A percentile compares a stretch with the other conserved stretches of the same genome.
phyloP scores from a whole-genome alignment of 2,888 invertebrate species.

The Noctua pronuba region DNA sequence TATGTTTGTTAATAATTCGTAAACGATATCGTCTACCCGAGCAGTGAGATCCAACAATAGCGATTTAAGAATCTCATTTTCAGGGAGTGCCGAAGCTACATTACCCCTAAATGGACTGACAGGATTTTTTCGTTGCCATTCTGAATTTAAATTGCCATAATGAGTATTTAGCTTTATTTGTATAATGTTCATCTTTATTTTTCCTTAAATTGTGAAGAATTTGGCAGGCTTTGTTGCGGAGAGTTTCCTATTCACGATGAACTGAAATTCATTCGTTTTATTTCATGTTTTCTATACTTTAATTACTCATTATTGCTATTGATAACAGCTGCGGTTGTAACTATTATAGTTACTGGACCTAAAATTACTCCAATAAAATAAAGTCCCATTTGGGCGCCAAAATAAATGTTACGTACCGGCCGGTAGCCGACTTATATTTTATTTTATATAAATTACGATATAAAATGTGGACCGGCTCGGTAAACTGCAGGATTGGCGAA shows the following conservation, averaged over 20 bases:
- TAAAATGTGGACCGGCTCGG: slow-evolving; percentile 27
- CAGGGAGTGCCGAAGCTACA: slow-evolving; percentile 55
- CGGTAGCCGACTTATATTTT: neutral
- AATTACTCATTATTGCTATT: neutral
- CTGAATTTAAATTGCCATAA: slow-evolving; percentile 53
- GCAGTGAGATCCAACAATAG: slow-evolving; percentile 60
- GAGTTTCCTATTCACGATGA: neutral
- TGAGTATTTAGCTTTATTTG: slow-evolving; percentile 54
- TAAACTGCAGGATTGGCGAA: slow-evolving; percentile 67
- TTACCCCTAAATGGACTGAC: slow-evolving; percentile 62
- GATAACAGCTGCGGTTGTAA: slow-evolving; percentile 7
- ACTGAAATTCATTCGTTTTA: slow-evolving; percentile 10
- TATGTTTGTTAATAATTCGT: slow-evolving; percentile 67
- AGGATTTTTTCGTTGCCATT: slow-evolving; percentile 53
- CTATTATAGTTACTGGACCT: no score
- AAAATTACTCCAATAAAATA: slow-evolving; percentile 26
- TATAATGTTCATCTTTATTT: slow-evolving; percentile 60
- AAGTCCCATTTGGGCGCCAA: slow-evolving; percentile 61
- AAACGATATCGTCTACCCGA: slow-evolving; percentile 54
- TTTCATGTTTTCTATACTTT: neutral
- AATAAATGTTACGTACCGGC: slow-evolving; percentile 55
- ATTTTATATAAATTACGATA: neutral
- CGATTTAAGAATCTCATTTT: slow-evolving; percentile 66
- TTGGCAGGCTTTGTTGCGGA: neutral
- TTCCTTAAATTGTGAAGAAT: slow-evolving; percentile 21